These are phyloP conservation scores for Turritopsis rubra DNA, from an alignment of 30 jellyfish, hydroid and myxozoan genomes.

Conservation along the genomic window DNA sequence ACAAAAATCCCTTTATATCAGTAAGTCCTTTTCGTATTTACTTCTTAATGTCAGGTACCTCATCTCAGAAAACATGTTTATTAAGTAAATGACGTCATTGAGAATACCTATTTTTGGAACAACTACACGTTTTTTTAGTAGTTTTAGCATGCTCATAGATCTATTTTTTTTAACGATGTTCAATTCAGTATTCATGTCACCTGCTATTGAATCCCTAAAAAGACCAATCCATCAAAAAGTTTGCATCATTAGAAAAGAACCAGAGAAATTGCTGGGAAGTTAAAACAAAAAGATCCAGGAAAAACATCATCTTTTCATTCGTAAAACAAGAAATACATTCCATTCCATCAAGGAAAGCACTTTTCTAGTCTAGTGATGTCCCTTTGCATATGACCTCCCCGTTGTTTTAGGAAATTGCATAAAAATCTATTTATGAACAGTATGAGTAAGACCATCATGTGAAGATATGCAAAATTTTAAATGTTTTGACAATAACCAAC, in stretches of 20 bases:
- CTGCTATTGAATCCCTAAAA: neutral
- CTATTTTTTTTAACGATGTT: too few species aligned
- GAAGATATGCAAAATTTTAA: neutral
- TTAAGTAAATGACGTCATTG: too few species aligned
- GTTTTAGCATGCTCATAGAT: too few species aligned
- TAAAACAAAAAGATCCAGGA: neutral
- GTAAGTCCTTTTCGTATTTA: too few species aligned
- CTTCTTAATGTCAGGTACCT: too few species aligned
- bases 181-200: neutral
- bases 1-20: too few species aligned
- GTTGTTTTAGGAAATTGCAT: neutral
- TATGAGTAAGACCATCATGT: neutral
- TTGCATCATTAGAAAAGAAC: neutral
- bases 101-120: neutral
- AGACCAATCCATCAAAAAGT: neutral
- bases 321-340: too few species aligned
- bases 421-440: neutral
- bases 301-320: too few species aligned
- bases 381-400: neutral
- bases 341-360: neutral
- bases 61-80: too few species aligned
- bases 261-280: neutral
- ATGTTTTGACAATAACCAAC: too few species aligned
- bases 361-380: neutral
- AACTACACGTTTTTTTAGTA: neutral